Conservation (phyloP, 2,888 invertebrate genomes). For the Acanthococcus lagerstroemiae region DNA sequence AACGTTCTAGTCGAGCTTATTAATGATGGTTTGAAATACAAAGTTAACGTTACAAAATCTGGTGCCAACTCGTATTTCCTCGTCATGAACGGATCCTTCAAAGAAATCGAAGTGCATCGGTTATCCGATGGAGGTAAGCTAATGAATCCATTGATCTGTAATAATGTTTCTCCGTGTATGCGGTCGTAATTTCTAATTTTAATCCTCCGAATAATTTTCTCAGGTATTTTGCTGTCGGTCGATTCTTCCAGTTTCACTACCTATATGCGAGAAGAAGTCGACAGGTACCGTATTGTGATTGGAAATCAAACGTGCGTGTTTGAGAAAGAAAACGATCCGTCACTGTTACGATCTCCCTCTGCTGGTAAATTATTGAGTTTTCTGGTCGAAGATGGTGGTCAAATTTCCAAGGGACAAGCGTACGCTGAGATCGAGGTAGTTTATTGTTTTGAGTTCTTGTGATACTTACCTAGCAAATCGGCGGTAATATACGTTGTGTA, state of each 20-base stretch:
- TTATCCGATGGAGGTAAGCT: conserved; percentile 67
- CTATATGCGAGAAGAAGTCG: conserved; percentile 94
- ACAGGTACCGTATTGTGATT: conserved; percentile 87
- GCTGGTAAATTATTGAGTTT: conserved; percentile 89
- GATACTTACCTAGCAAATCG: too few species aligned
- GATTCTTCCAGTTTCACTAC: conserved; percentile 92
- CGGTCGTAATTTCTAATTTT: too few species aligned
- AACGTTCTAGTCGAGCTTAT: conserved; percentile 82
- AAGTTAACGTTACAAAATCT: conserved; percentile 79
- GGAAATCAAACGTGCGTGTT: conserved; percentile 96
- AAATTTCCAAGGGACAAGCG: conserved; percentile 81
- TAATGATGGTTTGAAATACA: conserved; percentile 77
- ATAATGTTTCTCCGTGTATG: not conserved
- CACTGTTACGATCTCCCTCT: conserved; percentile 81
- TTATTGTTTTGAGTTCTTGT: too few species aligned
- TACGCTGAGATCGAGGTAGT: conserved; percentile 91
- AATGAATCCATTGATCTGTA: not conserved
- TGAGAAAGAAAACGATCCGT: conserved; percentile 98
- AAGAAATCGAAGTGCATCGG: conserved; percentile 87
- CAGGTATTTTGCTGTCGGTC: conserved; percentile 75
- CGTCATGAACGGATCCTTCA: conserved; percentile 88
- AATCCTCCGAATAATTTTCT: not conserved
- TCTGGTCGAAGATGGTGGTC: conserved; percentile 87
- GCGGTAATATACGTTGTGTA: too few species aligned
- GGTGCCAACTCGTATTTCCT: conserved; percentile 87